Evolutionary conservation across 2,888 invertebrate genomes (phyloP).

Genomic region (Polydrusus cervinus): DNA sequence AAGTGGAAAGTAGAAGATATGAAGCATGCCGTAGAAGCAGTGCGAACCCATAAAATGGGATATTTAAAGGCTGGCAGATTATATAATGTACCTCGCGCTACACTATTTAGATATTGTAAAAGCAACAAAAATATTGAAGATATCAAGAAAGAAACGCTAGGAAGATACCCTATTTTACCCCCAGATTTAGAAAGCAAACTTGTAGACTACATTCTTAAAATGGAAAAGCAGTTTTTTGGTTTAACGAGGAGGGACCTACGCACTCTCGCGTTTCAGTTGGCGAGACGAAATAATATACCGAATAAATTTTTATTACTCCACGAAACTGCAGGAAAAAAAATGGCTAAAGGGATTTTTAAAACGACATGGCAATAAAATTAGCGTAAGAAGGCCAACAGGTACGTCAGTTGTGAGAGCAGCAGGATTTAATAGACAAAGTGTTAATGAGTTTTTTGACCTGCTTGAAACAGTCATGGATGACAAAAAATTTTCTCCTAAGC

Average conservation of each 20-base stretch:
- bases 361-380: neutral
- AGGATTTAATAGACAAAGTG: neutral
- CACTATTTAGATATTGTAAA: no score
- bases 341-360: neutral
- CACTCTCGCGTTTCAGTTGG: neutral
- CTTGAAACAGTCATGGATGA: neutral
- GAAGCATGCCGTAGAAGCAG: no score
- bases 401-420: neutral
- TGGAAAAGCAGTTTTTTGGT: neutral
- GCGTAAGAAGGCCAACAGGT: neutral
- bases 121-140: neutral
- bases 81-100: no score
- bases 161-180: no score
- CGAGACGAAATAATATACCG: no score
- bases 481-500: slow-evolving; percentile 58
- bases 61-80: no score
- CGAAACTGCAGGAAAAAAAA: neutral
- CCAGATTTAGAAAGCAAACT: no score
- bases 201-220: neutral
- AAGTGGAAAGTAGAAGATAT: no score
- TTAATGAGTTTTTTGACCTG: neutral
- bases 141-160: no score
- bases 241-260: neutral
- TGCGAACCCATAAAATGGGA: no score
- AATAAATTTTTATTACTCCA: no score